Conservation (phyloP, 1,140 invertebrate species). For the Neomicropteryx cornuta region DNA sequence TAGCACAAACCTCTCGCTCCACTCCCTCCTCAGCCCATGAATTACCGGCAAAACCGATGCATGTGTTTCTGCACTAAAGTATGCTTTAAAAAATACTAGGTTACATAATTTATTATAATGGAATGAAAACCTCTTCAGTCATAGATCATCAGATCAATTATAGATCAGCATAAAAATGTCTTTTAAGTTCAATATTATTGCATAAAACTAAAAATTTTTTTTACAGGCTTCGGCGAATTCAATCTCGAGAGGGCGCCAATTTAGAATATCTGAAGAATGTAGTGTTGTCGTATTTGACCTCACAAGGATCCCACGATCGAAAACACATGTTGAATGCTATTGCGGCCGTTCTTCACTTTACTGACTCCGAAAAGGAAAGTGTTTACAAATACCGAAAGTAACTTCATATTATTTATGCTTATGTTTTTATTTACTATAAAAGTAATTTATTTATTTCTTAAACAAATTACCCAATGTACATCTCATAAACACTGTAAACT, state of each 20-base stretch:
- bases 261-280: slow-evolving; percentile 88
- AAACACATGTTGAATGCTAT: slow-evolving; percentile 84
- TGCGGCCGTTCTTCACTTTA: slow-evolving; percentile 73
- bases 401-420: background rate
- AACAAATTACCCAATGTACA: no score
- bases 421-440: no score
- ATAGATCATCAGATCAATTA: no score
- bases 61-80: no score
- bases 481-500: no score
- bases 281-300: slow-evolving; percentile 69
- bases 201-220: slow-evolving; percentile 11
- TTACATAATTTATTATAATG: no score
- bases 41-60: no score
- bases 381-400: slow-evolving; percentile 15
- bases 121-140: no score
- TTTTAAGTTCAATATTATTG: slow-evolving; percentile 2
- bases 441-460: no score
- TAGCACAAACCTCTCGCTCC: no score
- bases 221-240: slow-evolving; percentile 58
- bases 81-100: no score
- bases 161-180: background rate
- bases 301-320: slow-evolving; percentile 52
- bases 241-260: slow-evolving; percentile 74
- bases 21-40: no score
- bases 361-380: slow-evolving; percentile 44